These are phyloP conservation scores for Papilio glaucus DNA, from an alignment of 1,140 invertebrate species.

Conservation along the genomic window DNA sequence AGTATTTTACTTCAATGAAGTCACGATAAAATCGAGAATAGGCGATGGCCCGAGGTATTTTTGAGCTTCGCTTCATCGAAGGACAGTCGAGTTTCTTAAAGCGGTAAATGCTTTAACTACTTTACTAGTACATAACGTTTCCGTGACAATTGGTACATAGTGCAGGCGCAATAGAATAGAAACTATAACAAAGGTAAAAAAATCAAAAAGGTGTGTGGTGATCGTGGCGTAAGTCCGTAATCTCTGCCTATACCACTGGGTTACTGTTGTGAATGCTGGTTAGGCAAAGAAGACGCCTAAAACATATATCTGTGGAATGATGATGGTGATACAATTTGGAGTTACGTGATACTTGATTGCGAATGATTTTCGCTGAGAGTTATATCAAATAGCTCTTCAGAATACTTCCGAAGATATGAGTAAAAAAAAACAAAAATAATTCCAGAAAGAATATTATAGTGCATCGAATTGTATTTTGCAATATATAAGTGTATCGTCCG, in stretches of 20 bases:
- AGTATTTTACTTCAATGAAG: slow-evolving; percentile 3
- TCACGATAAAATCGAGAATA: slow-evolving; percentile 7
- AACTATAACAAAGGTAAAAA: too few relatives aligned
- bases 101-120: too few relatives aligned
- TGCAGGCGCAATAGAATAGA: not conserved
- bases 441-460: not conserved
- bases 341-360: too few relatives aligned
- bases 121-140: not conserved
- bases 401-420: not conserved
- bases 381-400: not conserved
- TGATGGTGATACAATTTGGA: too few relatives aligned
- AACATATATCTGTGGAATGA: too few relatives aligned
- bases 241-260: too few relatives aligned
- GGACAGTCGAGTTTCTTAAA: not conserved
- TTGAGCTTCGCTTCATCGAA: not conserved
- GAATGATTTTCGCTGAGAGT: too few relatives aligned
- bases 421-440: not conserved
- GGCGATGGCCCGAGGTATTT: slow-evolving; percentile 7
- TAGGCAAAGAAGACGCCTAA: too few relatives aligned
- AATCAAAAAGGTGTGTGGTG: too few relatives aligned
- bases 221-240: too few relatives aligned
- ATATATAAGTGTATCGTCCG: not conserved
- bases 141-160: not conserved
- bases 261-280: too few relatives aligned
- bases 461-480: not conserved